Conservation (phyloP, 2,113 vertebrate genomes). For the Propithecus coquereli region DNA sequence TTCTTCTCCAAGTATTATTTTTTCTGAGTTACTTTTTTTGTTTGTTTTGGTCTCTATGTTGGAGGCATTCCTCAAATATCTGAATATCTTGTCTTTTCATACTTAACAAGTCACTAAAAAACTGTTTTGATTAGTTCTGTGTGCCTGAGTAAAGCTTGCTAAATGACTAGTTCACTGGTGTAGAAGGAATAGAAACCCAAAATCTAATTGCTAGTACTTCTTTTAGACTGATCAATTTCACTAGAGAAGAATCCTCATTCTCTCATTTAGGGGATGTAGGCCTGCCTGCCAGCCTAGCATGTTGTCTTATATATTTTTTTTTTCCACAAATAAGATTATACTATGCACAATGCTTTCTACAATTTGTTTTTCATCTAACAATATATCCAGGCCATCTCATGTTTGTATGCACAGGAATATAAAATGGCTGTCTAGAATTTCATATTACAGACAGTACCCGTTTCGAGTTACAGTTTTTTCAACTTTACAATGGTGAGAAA, state of each 20-base stretch:
- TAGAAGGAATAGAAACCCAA: background rate
- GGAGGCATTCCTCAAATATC: background rate
- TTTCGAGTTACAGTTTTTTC: background rate
- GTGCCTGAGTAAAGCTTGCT: background rate
- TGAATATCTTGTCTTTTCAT: background rate
- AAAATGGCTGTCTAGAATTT: conserved; percentile 16
- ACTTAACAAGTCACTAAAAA: background rate
- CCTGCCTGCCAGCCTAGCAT: background rate
- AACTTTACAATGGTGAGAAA: background rate
- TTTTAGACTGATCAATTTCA: background rate
- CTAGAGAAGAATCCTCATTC: background rate
- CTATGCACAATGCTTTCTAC: background rate
- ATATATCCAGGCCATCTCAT: background rate
- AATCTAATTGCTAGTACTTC: background rate
- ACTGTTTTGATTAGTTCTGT: background rate
- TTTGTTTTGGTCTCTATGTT: background rate
- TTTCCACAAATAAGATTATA: background rate
- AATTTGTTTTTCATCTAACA: background rate
- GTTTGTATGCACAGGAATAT: background rate
- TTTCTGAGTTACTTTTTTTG: background rate
- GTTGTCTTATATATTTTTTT: background rate
- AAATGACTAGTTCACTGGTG: background rate
- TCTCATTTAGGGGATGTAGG: background rate
- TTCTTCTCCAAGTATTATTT: background rate
- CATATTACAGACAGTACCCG: background rate